phyloP scores from a whole-genome alignment of 2,888 invertebrate genomes.

The Tipula vernalis region DNA sequence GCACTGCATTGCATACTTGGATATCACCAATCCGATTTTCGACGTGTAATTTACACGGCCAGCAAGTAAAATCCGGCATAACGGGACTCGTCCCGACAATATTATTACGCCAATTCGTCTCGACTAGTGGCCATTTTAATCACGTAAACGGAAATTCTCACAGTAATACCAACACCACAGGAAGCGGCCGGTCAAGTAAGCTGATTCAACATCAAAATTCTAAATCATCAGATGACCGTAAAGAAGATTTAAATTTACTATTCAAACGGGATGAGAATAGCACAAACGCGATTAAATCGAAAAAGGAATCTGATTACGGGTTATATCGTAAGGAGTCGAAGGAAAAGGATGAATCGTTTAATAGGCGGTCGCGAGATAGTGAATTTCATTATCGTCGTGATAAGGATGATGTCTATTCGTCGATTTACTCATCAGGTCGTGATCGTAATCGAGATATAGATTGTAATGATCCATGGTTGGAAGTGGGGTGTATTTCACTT shows the following conservation, averaged over 20 bases:
- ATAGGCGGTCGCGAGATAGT: constrained; percentile 23
- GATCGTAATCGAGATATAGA: constrained; percentile 21
- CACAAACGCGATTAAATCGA: constrained; percentile 14
- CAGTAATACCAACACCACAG: constrained; percentile 54
- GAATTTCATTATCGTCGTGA: constrained; percentile 27
- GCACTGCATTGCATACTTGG: constrained; percentile 79
- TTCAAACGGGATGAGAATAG: constrained; percentile 15
- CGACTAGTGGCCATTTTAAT: constrained; percentile 39
- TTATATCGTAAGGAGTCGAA: constrained; percentile 31
- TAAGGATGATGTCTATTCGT: constrained; percentile 20
- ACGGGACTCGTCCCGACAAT: constrained; percentile 74
- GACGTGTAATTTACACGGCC: constrained; percentile 90
- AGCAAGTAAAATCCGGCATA: constrained; percentile 78
- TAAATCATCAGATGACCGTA: constrained; percentile 20
- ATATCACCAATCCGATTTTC: constrained; percentile 78
- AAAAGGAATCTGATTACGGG: constrained; percentile 17
- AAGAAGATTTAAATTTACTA: constrained; percentile 18
- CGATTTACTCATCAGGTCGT: constrained; percentile 16
- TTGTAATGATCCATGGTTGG: constrained; percentile 68
- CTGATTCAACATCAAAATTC: constrained; percentile 22
- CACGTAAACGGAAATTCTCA: constrained; percentile 33
- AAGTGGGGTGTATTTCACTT: constrained; percentile 79
- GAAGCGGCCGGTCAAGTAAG: constrained; percentile 34
- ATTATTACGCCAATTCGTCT: constrained; percentile 51
- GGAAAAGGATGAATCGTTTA: constrained; percentile 18